Evolutionary conservation across 2,797 vertebrate species (phyloP).

Genomic region (Thunnus albacares): DNA sequence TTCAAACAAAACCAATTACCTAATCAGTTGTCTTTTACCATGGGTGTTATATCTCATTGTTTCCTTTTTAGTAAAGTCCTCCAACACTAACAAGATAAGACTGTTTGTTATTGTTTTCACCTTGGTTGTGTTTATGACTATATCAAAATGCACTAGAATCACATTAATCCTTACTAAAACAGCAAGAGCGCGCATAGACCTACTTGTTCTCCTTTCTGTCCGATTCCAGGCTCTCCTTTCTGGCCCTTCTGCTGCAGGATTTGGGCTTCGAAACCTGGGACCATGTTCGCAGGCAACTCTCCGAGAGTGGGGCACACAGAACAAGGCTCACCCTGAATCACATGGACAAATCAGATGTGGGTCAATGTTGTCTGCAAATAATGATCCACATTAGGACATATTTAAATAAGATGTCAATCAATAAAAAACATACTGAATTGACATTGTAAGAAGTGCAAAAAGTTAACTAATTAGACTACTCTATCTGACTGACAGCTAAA

Average conservation of each 20-base stretch:
- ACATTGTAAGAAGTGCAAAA: not conserved
- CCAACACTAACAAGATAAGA: conserved; percentile 27
- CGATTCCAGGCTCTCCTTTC: conserved; percentile 62
- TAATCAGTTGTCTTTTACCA: conserved; percentile 3
- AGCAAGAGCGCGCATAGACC: conserved; percentile 55
- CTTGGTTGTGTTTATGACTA: conserved; percentile 8
- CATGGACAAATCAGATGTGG: not conserved
- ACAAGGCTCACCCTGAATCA: conserved; percentile 91
- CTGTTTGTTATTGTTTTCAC: conserved; percentile 9
- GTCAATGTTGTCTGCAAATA: not conserved
- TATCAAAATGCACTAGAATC: not conserved
- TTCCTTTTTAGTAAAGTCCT: conserved; percentile 25
- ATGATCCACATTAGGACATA: not conserved
- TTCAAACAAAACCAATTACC: conserved; percentile 30
- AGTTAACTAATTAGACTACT: conserved; percentile 1
- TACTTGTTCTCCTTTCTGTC: conserved; percentile 86
- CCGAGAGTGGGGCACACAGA: conserved; percentile 81
- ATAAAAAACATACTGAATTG: not conserved
- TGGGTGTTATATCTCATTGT: conserved; percentile 6
- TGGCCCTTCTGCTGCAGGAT: conserved; percentile 70
- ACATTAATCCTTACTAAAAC: conserved; percentile 1
- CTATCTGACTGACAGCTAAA: conserved; percentile 1
- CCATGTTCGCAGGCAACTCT: conserved; percentile 57
- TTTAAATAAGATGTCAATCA: conserved; percentile 2
- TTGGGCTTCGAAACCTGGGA: conserved; percentile 42